Evolutionary conservation across 2,113 vertebrate species (phyloP), one percentile per base, ranked within the genome.

Genomic region (Malurus cyaneus): DNA sequence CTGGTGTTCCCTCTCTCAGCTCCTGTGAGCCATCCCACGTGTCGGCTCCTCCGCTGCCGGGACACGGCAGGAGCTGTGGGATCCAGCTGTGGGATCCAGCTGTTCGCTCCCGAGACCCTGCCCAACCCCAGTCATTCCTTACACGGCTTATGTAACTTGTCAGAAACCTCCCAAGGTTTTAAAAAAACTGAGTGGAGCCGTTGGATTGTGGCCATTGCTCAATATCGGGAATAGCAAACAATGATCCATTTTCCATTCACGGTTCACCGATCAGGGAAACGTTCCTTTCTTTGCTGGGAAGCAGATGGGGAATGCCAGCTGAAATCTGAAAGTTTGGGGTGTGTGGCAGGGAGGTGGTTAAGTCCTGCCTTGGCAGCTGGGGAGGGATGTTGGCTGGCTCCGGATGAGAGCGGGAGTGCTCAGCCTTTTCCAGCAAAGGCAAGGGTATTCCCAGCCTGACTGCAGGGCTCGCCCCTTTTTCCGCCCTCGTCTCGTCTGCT

Each of bases 371-470:
- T 18, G 90, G 85, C 85, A 80, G 62, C 31, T 6, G n/a, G 67
- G 49, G 54, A 79, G 60, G 83, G 93, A 57, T 66, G 69, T 18
- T 86, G 91, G 86, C 91, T 87, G 4, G 0, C 65, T 80, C 12
- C 17, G 17, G 71, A 34, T 28, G 52, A 17, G 78, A 82, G 85
- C 42, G 0, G 92, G 80, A 88, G 65, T 1, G 4, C 66, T 49
- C 12, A 23, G 83, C 25, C 31, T 88, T 6, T 91, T 93, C 91
- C 95, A 91, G 92, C 92, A 69, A 44, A 91, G 88, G 53, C 61
- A 2, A 82, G 94, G 92, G 86, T 88, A 90, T 95, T 95, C 95
- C 95, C 92, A 70, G 92, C 73, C 77, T 26, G 61, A 13, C 60
- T 62, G 18, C 16, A 46, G 61, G 86, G 70, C 87, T 92, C 61